Evolutionary conservation across 2,113 vertebrate species (phyloP), one percentile per base, ranked within the genome.

Genomic region (Pygathrix nemaeus): DNA sequence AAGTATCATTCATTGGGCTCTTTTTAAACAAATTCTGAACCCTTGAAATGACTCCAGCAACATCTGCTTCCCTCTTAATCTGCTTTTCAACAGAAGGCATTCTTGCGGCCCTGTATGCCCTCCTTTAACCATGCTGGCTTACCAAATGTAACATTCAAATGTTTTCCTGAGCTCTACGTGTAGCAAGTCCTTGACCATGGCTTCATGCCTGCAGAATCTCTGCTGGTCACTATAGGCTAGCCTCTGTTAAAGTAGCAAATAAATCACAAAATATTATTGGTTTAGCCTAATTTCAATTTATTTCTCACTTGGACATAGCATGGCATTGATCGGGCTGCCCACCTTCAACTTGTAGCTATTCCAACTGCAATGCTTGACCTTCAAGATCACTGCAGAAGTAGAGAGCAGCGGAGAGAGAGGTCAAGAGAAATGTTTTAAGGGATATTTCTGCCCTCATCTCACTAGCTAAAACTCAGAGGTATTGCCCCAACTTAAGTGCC

Each of bases 41-140:
- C 27, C 27, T 89, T 91, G 50, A 93, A 91, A 96, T 73, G 14
- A 87, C 92, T 95, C 59, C n/a, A 92, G 30, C 6, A 83, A 72
- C 70, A 73, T 82, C 83, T 93, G 52, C 23, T 92, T 85, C 93
- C 35, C 66, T 92, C 12, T 93, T 95, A 73, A 85, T 48, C 78
- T 90, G 30, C 86, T 93, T 89, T 88, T 48, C 35, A 70, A 76
- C 35, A 93, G 76, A 96, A 50, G 9, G 38, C 79, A 59, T 70
- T 66, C n/a, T 30, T 50, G 43, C 6, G 8, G 11, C 2, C 30
- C 61, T 64, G 4, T 16, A 38, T 52, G 21, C 25, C 27, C 43
- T n/a, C 21, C n/a, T 40, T 50, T 23, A 80, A 48, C 48, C 55
- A 27, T 6, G 14, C 17, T 40, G 72, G 18, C 27, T 89, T 59